Evolutionary conservation across 2,888 invertebrate species (phyloP).

Genomic region (Agrotis segetum): DNA sequence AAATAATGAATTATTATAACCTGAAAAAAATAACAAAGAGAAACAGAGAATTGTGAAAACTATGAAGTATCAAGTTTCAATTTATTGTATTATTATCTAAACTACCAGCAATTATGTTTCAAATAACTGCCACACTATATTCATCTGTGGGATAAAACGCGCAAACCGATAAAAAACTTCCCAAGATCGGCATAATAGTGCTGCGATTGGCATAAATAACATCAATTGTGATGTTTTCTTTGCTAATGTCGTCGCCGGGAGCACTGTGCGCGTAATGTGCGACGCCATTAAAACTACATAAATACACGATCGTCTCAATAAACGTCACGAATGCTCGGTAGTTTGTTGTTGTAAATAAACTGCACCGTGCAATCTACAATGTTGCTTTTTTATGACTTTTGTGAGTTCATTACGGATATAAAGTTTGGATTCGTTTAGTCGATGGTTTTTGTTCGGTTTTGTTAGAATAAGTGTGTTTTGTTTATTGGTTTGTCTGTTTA

Average conservation of each 20-base stretch:
- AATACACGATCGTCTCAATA: slow-evolving; percentile 88
- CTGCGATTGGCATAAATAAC: slow-evolving; percentile 78
- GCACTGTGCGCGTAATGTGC: slow-evolving; percentile 82
- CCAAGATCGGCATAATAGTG: slow-evolving; percentile 66
- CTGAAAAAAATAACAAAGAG: neutral
- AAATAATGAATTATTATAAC: neutral
- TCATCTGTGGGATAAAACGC: slow-evolving; percentile 29
- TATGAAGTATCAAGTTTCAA: neutral
- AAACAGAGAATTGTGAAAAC: neutral
- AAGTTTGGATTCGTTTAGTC: slow-evolving; percentile 60
- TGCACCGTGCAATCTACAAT: slow-evolving; percentile 67
- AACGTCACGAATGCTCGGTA: slow-evolving; percentile 70
- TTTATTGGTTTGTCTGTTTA: neutral
- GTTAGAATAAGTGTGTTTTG: slow-evolving; percentile 22
- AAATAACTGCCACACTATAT: slow-evolving; percentile 9
- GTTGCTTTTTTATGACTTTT: slow-evolving; percentile 63
- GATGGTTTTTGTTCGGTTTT: slow-evolving; percentile 55
- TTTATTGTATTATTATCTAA: neutral
- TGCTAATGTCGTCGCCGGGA: slow-evolving; percentile 67
- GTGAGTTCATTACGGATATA: slow-evolving; percentile 63
- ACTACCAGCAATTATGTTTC: neutral
- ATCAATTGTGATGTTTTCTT: slow-evolving; percentile 84
- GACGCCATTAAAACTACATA: slow-evolving; percentile 88
- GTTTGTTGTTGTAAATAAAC: slow-evolving; percentile 72
- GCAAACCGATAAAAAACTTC: slow-evolving; percentile 45